Evolutionary conservation across 2,888 invertebrate species (phyloP).

Genomic region (Amorpha juglandis): DNA sequence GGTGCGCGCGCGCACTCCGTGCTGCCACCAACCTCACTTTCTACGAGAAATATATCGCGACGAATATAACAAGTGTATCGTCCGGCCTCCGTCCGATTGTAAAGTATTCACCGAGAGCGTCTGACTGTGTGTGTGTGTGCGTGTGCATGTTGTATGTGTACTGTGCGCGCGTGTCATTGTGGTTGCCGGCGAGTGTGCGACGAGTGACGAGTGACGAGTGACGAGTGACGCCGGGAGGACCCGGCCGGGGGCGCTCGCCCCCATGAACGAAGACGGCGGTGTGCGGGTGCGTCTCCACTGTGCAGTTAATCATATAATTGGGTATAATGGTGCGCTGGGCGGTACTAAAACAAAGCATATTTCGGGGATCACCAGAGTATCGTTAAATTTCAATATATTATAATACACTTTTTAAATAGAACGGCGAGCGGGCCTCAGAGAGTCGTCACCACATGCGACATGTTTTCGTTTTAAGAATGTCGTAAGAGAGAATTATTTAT

Average conservation of each 20-base stretch:
- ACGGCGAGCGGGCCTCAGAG: background rate
- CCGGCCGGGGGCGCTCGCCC: constrained; percentile 2
- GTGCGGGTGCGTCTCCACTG: background rate
- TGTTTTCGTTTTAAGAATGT: constrained; percentile 16
- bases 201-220: background rate
- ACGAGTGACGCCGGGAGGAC: background rate
- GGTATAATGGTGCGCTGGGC: background rate
- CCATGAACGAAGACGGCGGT: background rate
- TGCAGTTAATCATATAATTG: background rate
- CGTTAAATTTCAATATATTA: background rate
- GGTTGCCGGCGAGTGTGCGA: too few species aligned
- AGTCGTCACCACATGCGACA: background rate
- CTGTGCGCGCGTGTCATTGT: background rate
- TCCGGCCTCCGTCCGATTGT: background rate
- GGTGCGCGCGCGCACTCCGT: constrained; percentile 21
- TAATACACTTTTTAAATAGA: constrained; percentile 22
- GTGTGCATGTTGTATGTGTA: background rate
- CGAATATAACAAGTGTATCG: background rate
- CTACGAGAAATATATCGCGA: background rate
- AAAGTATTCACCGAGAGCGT: background rate
- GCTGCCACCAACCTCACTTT: background rate
- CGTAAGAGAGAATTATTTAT: constrained; percentile 5
- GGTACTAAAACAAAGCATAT: background rate
- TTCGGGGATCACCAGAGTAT: background rate
- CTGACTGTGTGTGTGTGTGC: background rate